Base-by-base conservation (phyloP, 2,888 invertebrate species). In the Sipha maydis region DNA sequence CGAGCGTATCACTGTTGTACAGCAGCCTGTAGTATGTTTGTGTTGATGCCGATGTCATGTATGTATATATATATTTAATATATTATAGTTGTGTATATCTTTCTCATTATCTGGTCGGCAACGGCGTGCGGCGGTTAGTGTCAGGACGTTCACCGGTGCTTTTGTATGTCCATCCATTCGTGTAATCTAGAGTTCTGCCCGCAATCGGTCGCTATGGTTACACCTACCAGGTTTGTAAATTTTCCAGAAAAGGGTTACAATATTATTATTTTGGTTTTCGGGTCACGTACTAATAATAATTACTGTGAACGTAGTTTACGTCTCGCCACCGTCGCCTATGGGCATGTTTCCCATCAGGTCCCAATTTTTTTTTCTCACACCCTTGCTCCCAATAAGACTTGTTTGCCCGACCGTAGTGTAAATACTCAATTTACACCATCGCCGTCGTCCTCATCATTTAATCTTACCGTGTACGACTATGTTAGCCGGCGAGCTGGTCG, bases 381-480 rank as follows among this genome's bases (percentile, higher is more conserved):
- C 61, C 76, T 17, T 48, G 19, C 17, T 67, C 48, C 0, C 25
- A 61, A 25, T 25, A 61, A 61, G 25, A 61, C 78, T 28, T 5
- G 48, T 78, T 71, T 4, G 2, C 17, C 71, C 17, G 69, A 28
- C 67, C 19, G 3, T 21, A 21, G n/a, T n/a, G 67, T 67, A n/a
- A 7, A 31, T 28, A 28, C 71, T 31, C 28, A 14, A 71, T 31
- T 67, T 41, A 67, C 1, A 28, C 79, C 31, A 25, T 25, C 31
- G 11, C 17, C 71, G 17, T 31, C 34, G 11, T 48, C 69, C 8
- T 7, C n/a, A 5, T 56, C 67, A 41, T 77, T 67, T 54, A 61
- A 19, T 92, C 93, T 93, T 92, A 95, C 95, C 95, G 91, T 94
- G 94, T 91, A 95, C 94, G 91, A 95, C 93, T 90, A 95, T 94